Evolutionary conservation across 2,797 vertebrate genomes (phyloP).

Genomic region (Paguma larvata): DNA sequence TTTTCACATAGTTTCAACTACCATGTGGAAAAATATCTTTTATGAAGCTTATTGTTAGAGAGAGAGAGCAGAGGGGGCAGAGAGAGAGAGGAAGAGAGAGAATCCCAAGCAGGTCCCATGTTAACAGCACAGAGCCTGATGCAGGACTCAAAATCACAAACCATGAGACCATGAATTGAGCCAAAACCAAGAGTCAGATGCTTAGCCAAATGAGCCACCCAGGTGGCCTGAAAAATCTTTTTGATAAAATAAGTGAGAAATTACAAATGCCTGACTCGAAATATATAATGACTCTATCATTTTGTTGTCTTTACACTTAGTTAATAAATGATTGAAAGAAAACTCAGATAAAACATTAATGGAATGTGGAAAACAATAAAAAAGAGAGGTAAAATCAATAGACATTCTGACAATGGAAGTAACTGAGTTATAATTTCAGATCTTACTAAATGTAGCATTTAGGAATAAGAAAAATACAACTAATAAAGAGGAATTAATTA

Average conservation of each 20-base stretch:
- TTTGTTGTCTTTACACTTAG: slow-evolving; percentile 22
- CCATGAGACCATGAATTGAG: too few relatives aligned
- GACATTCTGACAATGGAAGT: neutral
- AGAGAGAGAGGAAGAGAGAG: too few relatives aligned
- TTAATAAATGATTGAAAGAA: neutral
- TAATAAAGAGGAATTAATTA: slow-evolving; percentile 23
- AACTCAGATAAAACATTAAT: slow-evolving; percentile 29
- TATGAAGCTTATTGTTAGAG: too few relatives aligned
- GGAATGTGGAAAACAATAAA: neutral
- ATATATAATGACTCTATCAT: neutral
- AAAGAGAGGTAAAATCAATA: neutral
- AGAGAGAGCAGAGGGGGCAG: too few relatives aligned
- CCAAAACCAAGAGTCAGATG: too few relatives aligned
- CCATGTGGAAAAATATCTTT: neutral
- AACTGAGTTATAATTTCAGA: neutral
- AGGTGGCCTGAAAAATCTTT: neutral
- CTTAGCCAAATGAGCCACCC: too few relatives aligned
- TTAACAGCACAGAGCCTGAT: too few relatives aligned
- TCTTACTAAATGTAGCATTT: neutral
- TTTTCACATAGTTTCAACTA: neutral
- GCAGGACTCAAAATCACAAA: too few relatives aligned
- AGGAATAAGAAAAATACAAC: slow-evolving; percentile 10
- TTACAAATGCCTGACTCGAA: neutral
- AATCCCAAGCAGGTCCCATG: too few relatives aligned
- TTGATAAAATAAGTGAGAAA: neutral